Evolutionary conservation across 1,140 invertebrate genomes (phyloP), one percentile per base, ranked within the genome.

Genomic region (Lordiphosa stackelbergi): DNA sequence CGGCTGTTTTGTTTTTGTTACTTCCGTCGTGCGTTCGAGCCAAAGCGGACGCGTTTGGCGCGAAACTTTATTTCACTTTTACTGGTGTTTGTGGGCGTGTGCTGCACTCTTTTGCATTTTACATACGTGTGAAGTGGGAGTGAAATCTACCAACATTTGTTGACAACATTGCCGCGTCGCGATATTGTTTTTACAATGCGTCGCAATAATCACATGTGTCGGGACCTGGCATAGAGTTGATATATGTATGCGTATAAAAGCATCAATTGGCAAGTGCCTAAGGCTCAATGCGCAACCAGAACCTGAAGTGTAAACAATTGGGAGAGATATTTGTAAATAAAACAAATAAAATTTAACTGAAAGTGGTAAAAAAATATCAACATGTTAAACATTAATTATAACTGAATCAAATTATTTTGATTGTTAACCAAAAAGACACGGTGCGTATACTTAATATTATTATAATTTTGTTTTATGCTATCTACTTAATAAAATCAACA

Each of bases 161-260:
- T 11, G 48, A 36, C 34, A 42, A 31, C 28, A 51, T 58, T 53
- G 43, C 36, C 48, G 22, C 24, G 28, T 37, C 59, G 57, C 45
- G 73, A 66, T 73, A 73, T 73, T 79, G 65, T 69, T 73, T 31
- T 68, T 53, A 75, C 74, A 81, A 79, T 79, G 60, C 73, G 71
- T 68, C 75, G 75, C 68, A 79, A 75, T 81, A 79, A 79, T 57
- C 58, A 65, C 64, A 59, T 8, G 7, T 31, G 28, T 62, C 40
- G 66, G 52, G 43, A 41, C 36, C 24, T 48, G 38, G 22, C 22
- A 47, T 40, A 57, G 16, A 16, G 16, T 16, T 16, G 16, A 16
- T n/a, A n/a, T n/a, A n/a, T n/a, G n/a, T 38, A 69, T 13, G 4
- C 22, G 22, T 79, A 79, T 79, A 79, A 79, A 79, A 79, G 75